A percentile compares a stretch with the other conserved stretches of the same genome.
These are phyloP conservation scores for Drosophila kepulauana DNA, from an alignment of 1,140 invertebrate species.

Conservation along the genomic window DNA sequence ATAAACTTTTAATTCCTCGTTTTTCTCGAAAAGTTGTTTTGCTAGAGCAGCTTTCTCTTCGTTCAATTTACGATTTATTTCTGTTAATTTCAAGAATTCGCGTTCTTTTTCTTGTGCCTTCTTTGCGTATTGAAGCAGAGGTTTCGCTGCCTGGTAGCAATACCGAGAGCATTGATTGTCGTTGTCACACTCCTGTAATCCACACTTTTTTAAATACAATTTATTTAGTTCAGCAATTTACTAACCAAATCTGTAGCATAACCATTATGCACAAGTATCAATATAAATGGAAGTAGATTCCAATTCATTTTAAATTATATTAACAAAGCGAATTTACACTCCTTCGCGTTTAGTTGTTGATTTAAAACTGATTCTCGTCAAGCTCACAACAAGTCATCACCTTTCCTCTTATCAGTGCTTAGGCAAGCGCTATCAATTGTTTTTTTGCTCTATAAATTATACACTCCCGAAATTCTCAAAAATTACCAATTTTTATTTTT, in stretches of 20 bases:
- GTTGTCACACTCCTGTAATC: not conserved
- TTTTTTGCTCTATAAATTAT: too few relatives aligned
- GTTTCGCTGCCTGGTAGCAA: conserved; percentile 20
- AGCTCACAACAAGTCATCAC: not conserved
- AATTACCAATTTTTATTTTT: too few relatives aligned
- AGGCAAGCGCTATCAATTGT: too few relatives aligned
- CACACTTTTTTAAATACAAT: not conserved
- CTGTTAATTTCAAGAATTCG: not conserved
- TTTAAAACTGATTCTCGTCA: not conserved
- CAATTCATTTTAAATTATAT: not conserved
- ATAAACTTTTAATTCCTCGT: not conserved
- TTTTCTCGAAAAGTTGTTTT: not conserved
- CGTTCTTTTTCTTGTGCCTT: not conserved
- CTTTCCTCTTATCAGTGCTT: too few relatives aligned
- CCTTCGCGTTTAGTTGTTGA: not conserved
- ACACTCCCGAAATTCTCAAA: too few relatives aligned
- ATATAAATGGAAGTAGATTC: not conserved
- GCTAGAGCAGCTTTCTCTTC: not conserved
- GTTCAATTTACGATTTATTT: not conserved
- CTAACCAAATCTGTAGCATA: not conserved
- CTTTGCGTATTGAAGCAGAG: not conserved
- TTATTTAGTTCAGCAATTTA: not conserved
- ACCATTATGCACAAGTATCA: not conserved
- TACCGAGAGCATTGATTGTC: not conserved
- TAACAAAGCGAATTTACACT: not conserved